Percentiles rank a stretch among this genome's conserved stretches.
These are phyloP conservation scores for Glaucidium brasilianum DNA, from an alignment of 2,113 vertebrate species.

Conservation along the genomic window DNA sequence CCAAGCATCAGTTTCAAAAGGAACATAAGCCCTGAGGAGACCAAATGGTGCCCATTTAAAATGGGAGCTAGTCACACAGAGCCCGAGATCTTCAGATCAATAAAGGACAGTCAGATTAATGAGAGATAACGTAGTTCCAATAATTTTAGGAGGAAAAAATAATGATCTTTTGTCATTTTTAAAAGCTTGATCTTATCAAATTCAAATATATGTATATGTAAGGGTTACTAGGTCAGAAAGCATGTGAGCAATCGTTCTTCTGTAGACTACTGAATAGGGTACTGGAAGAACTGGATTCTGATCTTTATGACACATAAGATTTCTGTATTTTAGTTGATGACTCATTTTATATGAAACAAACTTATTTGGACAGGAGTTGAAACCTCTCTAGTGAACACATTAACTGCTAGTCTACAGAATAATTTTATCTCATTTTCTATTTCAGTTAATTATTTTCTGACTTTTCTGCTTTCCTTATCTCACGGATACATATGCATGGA, in stretches of 20 bases:
- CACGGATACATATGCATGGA: background rate
- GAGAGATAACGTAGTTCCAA: background rate
- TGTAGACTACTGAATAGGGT: background rate
- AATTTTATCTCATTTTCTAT: background rate
- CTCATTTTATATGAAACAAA: background rate
- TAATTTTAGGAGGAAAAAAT: background rate
- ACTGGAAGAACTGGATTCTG: background rate
- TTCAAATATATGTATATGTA: background rate
- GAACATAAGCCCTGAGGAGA: background rate
- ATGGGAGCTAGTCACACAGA: background rate
- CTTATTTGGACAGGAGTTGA: background rate
- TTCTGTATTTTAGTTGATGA: background rate
- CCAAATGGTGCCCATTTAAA: background rate
- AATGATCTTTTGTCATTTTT: background rate
- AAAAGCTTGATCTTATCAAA: background rate
- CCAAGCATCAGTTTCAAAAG: background rate
- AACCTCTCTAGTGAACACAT: background rate
- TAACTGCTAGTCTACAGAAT: background rate
- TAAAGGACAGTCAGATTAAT: background rate
- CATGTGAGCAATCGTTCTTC: background rate
- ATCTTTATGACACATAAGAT: background rate
- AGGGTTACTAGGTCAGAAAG: background rate
- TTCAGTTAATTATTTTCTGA: background rate
- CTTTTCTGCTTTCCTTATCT: background rate
- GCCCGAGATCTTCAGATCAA: background rate